Evolutionary conservation across 2,888 invertebrate genomes (phyloP).

Genomic region (Phaonia tiefii): DNA sequence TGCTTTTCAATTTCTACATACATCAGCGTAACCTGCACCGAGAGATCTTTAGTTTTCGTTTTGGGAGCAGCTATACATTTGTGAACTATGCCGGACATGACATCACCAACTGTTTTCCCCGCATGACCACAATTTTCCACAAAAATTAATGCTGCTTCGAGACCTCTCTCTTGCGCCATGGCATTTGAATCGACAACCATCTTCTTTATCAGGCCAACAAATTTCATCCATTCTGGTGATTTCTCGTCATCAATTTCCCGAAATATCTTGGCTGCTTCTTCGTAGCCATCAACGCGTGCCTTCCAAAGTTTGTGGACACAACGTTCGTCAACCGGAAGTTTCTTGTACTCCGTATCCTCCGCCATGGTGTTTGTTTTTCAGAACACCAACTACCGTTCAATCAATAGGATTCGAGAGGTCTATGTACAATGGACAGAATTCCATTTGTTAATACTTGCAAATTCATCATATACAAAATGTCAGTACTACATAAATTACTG

Average conservation of each 20-base stretch:
- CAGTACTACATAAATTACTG: neutral
- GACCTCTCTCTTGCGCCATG: constrained; percentile 96
- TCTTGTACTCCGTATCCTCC: constrained; percentile 93
- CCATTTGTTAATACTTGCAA: neutral
- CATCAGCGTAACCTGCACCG: constrained; percentile 94
- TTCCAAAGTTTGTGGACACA: constrained; percentile 98
- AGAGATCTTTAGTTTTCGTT: constrained; percentile 94
- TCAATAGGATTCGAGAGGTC: neutral
- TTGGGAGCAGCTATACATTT: constrained; percentile 97
- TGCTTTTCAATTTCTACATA: constrained; percentile 98
- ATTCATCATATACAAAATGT: neutral
- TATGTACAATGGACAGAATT: neutral
- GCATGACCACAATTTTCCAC: constrained; percentile 94
- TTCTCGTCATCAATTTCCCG: constrained; percentile 94
- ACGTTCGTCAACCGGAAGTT: constrained; percentile 93
- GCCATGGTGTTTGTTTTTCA: constrained; percentile 83
- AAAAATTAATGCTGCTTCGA: constrained; percentile 94
- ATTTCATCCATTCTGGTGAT: constrained; percentile 96
- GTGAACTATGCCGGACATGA: constrained; percentile 91
- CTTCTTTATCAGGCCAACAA: constrained; percentile 93
- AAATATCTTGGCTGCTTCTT: constrained; percentile 94
- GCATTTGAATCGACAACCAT: constrained; percentile 97
- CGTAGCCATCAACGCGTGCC: constrained; percentile 95
- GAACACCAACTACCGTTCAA: neutral
- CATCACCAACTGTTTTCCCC: constrained; percentile 93